Evolutionary conservation across 2,113 vertebrate genomes (phyloP), one percentile per base, ranked within the genome.

Genomic region (Euleptes europaea): DNA sequence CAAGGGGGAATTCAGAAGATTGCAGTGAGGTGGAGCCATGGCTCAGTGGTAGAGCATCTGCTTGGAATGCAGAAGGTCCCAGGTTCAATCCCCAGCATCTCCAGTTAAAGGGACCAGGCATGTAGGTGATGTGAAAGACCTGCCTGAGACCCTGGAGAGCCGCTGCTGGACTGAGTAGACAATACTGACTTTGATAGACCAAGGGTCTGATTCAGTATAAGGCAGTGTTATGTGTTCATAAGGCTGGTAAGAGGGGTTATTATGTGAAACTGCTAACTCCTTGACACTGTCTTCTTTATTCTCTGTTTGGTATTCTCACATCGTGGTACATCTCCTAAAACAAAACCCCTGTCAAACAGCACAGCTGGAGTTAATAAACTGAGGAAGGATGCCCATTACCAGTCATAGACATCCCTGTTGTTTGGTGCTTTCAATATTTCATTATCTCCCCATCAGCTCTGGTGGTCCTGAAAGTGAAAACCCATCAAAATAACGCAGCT

Each of bases 301-400:
- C 78, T 84, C 78, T 82, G 38, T 84, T 95, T 92, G 91, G 80
- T 88, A 94, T 95, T 95, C 91, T 87, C 73, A 90, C 81, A 80
- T 89, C 73, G 78, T 47, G 9, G 87, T 83, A 75, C 80, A 93
- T 66, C 82, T 93, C 91, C 94, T 95, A 92, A 72, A 42, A 35
- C 57, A 63, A 44, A 44, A 78, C 84, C 9, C 23, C 88, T 95
- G 94, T 94, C 96, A 95, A 95, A 94, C 87, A 94, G 88, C 94
- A 92, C 95, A 96, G 95, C 92, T 95, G 95, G 95, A 95, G 94
- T 95, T 96, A 96, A 96, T 96, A 96, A 96, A 96, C 93, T 92
- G 94, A 94, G 93, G 92, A 94, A 94, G 92, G 92, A 93, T 95
- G 93, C 91, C 94, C 95, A 96, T 96, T 96, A 96, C 91, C 94